Conservation (phyloP, 2,113 vertebrate species). For the Proteles cristata region DNA sequence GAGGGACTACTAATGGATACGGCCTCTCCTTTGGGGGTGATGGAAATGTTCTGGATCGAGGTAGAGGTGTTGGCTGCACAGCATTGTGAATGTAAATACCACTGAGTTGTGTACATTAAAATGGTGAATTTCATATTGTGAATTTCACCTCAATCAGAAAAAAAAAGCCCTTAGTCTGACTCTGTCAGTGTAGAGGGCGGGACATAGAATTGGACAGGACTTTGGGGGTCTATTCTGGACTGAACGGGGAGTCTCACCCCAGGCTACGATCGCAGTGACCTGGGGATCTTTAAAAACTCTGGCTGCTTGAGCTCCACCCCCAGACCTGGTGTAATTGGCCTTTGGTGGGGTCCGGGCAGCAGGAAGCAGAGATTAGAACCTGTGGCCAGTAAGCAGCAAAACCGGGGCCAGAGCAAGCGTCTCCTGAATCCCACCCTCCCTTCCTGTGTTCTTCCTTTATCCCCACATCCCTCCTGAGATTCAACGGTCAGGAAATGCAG, state of each 20-base stretch:
- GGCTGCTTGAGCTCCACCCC: too few relatives aligned
- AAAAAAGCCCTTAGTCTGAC: background rate
- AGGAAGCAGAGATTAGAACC: background rate
- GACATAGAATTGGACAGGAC: background rate
- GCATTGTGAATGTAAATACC: too few relatives aligned
- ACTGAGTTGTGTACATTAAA: background rate
- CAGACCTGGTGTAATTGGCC: background rate
- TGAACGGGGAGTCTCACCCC: too few relatives aligned
- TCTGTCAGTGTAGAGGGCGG: background rate
- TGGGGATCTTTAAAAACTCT: background rate
- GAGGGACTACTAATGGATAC: fast-evolving
- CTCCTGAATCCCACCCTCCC: background rate
- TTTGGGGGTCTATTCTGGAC: background rate
- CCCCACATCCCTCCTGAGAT: fast-evolving
- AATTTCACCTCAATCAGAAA: background rate
- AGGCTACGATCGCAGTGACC: background rate
- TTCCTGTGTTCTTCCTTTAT: fast-evolving
- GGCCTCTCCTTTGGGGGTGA: background rate
- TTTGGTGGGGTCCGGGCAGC: background rate
- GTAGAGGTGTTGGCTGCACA: background rate
- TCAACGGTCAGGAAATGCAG: background rate
- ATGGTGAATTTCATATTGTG: background rate
- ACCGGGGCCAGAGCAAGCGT: background rate
- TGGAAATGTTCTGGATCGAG: background rate
- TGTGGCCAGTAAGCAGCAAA: fast-evolving